phyloP scores from a whole-genome alignment of 2,888 invertebrate genomes.

The Podotricha telesiphe region DNA sequence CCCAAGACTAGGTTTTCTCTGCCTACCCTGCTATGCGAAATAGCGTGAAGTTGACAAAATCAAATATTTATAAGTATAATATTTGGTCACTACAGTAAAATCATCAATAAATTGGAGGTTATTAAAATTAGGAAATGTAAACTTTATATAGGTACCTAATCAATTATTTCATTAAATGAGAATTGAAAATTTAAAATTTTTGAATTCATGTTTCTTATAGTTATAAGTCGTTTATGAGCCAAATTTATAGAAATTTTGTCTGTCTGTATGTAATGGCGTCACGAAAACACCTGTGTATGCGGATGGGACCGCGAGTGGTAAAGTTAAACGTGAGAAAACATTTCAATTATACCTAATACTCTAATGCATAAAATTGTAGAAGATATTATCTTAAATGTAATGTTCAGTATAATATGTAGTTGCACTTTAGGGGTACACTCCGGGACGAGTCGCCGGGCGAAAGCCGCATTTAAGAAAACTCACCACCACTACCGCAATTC shows the following conservation, averaged over 20 bases:
- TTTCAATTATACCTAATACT: conserved; percentile 3
- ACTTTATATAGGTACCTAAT: too few species aligned
- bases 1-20: too few species aligned
- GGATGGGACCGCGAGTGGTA: conserved; percentile 45
- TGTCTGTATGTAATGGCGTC: conserved; percentile 47
- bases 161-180: too few species aligned
- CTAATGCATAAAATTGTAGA: conserved; percentile 11
- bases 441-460: conserved; percentile 32
- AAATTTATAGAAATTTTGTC: conserved; percentile 43
- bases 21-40: too few species aligned
- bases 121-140: too few species aligned
- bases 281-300: conserved; percentile 45
- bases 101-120: too few species aligned
- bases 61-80: too few species aligned
- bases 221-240: conserved; percentile 11
- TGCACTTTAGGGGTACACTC: conserved; percentile 46
- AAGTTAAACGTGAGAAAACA: conserved; percentile 42
- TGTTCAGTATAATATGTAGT: conserved; percentile 42
- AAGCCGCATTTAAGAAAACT: conserved; percentile 29
- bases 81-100: too few species aligned
- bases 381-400: neutral
- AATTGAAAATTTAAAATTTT: neutral
- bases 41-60: too few species aligned
- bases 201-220: neutral
- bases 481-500: conserved; percentile 35